Percentiles rank a stretch among this genome's conserved stretches.
phyloP scores from a whole-genome alignment of 2,797 vertebrate genomes.

The Choloepus didactylus region DNA sequence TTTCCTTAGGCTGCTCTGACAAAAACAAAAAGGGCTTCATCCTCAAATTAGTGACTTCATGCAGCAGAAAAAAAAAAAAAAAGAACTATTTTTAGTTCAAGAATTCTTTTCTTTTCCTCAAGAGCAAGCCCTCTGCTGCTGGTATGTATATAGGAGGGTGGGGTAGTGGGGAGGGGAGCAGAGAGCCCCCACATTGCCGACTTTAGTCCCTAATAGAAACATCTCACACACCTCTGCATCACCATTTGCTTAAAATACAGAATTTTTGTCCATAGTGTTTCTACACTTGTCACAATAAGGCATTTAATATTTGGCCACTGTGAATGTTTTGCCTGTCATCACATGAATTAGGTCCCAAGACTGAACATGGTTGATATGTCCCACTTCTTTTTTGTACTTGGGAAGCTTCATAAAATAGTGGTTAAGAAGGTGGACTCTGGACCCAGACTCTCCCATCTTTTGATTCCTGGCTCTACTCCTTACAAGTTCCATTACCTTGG shows the following conservation, averaged over 20 bases:
- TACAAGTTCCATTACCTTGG: not conserved
- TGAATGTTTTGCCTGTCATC: not conserved
- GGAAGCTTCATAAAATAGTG: not conserved
- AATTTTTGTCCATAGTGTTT: not conserved
- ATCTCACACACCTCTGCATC: not conserved
- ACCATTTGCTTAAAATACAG: not conserved
- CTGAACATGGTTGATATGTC: not conserved
- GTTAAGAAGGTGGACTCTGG: not conserved
- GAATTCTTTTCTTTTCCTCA: slow-evolving; percentile 19
- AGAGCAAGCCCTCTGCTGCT: not conserved
- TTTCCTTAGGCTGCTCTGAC: slow-evolving; percentile 61
- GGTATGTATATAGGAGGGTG: not conserved
- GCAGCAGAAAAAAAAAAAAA: slow-evolving; percentile 47
- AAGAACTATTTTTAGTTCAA: slow-evolving; percentile 71
- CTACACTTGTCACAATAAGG: not conserved
- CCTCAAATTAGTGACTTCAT: slow-evolving; percentile 70
- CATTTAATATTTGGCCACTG: not conserved
- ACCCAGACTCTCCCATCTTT: not conserved
- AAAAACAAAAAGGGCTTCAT: slow-evolving; percentile 81
- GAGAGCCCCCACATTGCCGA: not conserved
- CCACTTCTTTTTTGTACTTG: not conserved
- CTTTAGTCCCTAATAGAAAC: not conserved
- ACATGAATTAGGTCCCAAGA: not conserved
- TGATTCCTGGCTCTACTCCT: not conserved
- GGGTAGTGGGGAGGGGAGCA: fast-evolving